A percentile compares a stretch with the other conserved stretches of the same genome.
Evolutionary conservation across 2,888 invertebrate species (phyloP).

Genomic region (Synergus japonicus): DNA sequence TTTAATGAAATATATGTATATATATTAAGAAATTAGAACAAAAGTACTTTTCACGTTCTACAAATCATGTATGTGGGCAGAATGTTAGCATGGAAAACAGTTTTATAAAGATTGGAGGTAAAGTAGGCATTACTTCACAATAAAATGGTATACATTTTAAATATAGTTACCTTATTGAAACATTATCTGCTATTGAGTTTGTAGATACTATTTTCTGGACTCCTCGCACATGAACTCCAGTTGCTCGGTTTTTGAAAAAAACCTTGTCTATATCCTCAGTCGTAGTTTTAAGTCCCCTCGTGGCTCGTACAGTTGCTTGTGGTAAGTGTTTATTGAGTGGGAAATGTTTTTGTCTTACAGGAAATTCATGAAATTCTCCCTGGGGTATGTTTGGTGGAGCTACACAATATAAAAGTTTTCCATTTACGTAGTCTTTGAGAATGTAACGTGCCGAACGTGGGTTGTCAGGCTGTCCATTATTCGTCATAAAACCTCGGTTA

Average conservation of each 20-base stretch:
- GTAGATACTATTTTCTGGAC: constrained; percentile 37
- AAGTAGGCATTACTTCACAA: constrained; percentile 4
- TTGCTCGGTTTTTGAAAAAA: constrained; percentile 80
- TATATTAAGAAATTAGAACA: background rate
- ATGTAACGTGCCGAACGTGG: constrained; percentile 93
- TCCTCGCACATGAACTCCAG: constrained; percentile 59
- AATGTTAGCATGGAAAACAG: background rate
- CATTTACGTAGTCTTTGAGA: constrained; percentile 94
- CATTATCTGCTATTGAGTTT: background rate
- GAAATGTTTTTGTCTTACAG: constrained; percentile 76
- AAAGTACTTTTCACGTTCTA: background rate
- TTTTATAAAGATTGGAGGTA: background rate
- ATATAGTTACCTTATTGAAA: constrained; percentile 28
- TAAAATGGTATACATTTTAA: constrained; percentile 34
- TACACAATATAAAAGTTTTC: constrained; percentile 89
- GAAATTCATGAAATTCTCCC: constrained; percentile 81
- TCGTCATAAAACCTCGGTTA: constrained; percentile 98
- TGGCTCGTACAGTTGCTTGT: constrained; percentile 79
- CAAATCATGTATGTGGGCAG: constrained; percentile 11
- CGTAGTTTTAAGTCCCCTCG: constrained; percentile 78
- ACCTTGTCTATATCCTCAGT: constrained; percentile 81
- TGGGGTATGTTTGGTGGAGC: constrained; percentile 87
- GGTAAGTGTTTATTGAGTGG: constrained; percentile 78
- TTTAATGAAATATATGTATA: constrained; percentile 2
- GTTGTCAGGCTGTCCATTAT: constrained; percentile 95